These are phyloP conservation scores for Nomia melanderi DNA, from an alignment of 1,140 invertebrate genomes.

Conservation along the genomic window DNA sequence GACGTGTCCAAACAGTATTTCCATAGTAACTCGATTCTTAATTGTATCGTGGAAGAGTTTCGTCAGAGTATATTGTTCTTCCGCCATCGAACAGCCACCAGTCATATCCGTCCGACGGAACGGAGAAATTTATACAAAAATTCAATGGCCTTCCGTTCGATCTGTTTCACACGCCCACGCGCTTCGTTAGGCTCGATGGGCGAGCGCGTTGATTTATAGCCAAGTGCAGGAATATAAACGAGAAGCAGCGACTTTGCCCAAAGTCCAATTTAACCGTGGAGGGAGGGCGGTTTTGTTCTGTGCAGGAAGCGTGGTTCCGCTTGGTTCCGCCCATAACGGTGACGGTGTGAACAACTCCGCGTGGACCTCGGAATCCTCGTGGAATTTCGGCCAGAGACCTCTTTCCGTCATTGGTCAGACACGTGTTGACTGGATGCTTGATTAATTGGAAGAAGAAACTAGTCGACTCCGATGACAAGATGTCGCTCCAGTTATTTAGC, in stretches of 20 bases:
- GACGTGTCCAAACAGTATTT: too few relatives aligned
- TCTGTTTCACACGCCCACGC: slow-evolving; percentile 55
- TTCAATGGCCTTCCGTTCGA: slow-evolving; percentile 55
- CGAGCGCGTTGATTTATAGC: slow-evolving; percentile 57
- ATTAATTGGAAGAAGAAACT: not conserved
- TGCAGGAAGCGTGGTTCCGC: slow-evolving; percentile 75
- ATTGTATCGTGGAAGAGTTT: not conserved
- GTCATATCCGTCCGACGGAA: slow-evolving; percentile 18
- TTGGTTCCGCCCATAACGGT: slow-evolving; percentile 77
- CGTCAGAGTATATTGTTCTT: slow-evolving; percentile 12
- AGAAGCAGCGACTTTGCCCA: slow-evolving; percentile 65
- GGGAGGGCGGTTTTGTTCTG: slow-evolving; percentile 67
- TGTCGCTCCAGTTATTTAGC: not conserved
- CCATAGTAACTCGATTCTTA: too few relatives aligned
- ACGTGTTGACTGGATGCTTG: not conserved
- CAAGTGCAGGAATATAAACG: slow-evolving; percentile 28
- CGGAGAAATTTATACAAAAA: slow-evolving; percentile 45
- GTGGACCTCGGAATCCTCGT: slow-evolving; percentile 38
- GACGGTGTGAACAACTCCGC: slow-evolving; percentile 58
- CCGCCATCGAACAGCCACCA: slow-evolving; percentile 16
- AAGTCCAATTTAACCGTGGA: slow-evolving; percentile 72
- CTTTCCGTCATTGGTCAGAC: not conserved
- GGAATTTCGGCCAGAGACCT: slow-evolving; percentile 13
- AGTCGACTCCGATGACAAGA: not conserved
- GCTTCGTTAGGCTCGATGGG: slow-evolving; percentile 30